These are phyloP conservation scores for Rhyacophila evoluta DNA, from an alignment of 2,888 invertebrate species.

Conservation along the genomic window DNA sequence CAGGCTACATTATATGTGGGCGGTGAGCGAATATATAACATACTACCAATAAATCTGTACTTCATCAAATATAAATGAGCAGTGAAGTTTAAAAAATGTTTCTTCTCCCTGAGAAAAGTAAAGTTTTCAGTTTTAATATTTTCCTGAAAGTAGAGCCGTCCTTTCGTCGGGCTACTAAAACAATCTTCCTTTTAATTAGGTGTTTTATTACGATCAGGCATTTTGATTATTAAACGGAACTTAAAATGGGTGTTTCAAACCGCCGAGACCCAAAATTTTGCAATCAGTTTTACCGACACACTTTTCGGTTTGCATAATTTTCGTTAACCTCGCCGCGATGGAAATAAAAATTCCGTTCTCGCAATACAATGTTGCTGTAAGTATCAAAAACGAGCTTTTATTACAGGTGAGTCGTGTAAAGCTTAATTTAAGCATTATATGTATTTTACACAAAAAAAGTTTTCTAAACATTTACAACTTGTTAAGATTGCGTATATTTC, in stretches of 20 bases:
- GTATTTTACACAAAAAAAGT: too few species aligned
- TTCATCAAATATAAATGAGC: too few species aligned
- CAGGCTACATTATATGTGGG: too few species aligned
- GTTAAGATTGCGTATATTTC: too few species aligned
- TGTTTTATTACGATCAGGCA: not conserved
- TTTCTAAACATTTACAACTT: too few species aligned
- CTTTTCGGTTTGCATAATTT: conserved; percentile 22
- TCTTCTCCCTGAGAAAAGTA: too few species aligned
- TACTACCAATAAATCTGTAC: too few species aligned
- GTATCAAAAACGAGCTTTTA: not conserved
- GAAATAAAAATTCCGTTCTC: conserved; percentile 9
- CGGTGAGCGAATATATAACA: too few species aligned
- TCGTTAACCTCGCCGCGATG: not conserved
- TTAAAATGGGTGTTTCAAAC: not conserved
- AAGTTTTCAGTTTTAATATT: too few species aligned
- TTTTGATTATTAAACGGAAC: not conserved
- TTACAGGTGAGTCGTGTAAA: not conserved
- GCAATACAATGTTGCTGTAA: not conserved
- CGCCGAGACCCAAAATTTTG: not conserved
- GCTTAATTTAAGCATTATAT: too few species aligned
- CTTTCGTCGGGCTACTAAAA: not conserved
- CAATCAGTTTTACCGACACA: conserved; percentile 22
- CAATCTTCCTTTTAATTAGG: not conserved
- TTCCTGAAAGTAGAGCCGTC: too few species aligned
- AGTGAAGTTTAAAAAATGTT: too few species aligned